Evolutionary conservation across 2,113 vertebrate genomes (phyloP).

Genomic region (Mesoclemmys tuberculata): DNA sequence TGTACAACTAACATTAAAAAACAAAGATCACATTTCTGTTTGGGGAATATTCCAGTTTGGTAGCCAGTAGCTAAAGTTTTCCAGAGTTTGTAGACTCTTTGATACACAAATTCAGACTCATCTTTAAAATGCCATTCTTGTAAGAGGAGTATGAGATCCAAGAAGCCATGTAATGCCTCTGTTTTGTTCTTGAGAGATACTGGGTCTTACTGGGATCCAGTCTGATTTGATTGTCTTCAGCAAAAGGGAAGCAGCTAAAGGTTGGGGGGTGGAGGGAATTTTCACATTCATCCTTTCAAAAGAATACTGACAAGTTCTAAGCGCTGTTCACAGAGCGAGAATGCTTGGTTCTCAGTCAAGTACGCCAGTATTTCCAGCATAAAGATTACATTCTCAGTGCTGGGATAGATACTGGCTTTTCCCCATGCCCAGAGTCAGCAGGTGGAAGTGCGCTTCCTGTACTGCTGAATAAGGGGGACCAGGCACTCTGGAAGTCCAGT

Average conservation of each 20-base stretch:
- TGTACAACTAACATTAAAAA: slow-evolving; percentile 38
- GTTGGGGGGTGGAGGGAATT: background rate
- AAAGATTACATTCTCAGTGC: background rate
- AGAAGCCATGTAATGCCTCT: slow-evolving; percentile 43
- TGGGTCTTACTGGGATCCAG: background rate
- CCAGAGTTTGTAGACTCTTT: slow-evolving; percentile 54
- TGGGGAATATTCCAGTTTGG: slow-evolving; percentile 35
- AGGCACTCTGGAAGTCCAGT: slow-evolving; percentile 95
- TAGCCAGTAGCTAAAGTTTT: slow-evolving; percentile 54
- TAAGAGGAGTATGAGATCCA: slow-evolving; percentile 4
- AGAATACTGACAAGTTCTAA: slow-evolving; percentile 60
- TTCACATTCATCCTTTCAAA: slow-evolving; percentile 73
- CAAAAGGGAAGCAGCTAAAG: slow-evolving; percentile 63
- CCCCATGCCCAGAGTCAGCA: slow-evolving; percentile 72
- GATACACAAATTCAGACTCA: slow-evolving; percentile 6
- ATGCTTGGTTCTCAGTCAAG: background rate
- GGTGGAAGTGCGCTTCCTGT: slow-evolving; percentile 88
- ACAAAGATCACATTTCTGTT: slow-evolving; percentile 54
- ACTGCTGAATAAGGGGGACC: slow-evolving; percentile 95
- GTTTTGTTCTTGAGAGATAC: background rate
- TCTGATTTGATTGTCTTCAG: slow-evolving; percentile 72
- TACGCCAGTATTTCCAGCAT: background rate
- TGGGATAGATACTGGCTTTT: background rate
- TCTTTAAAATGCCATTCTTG: background rate
- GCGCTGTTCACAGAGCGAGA: slow-evolving; percentile 17